Evolutionary conservation across 2,888 invertebrate genomes (phyloP).

Genomic region (Parelbella ahira): DNA sequence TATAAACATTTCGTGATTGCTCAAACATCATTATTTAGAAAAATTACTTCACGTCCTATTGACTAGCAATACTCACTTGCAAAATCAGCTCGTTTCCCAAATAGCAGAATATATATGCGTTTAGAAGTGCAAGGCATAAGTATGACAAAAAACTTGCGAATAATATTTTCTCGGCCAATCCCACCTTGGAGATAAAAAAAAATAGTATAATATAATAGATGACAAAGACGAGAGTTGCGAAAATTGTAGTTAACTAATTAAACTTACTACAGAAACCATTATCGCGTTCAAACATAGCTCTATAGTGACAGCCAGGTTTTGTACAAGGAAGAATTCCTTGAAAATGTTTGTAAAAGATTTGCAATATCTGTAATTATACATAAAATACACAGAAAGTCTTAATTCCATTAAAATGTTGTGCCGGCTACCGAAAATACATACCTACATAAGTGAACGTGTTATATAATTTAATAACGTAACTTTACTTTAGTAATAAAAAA

Average conservation of each 20-base stretch:
- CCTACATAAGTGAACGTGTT: too few relatives aligned
- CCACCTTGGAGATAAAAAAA: conserved; percentile 42
- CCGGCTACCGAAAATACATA: too few relatives aligned
- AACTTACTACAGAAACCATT: conserved; percentile 56
- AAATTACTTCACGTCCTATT: too few relatives aligned
- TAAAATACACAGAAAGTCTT: too few relatives aligned
- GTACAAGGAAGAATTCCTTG: conserved; percentile 60
- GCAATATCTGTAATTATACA: conserved; percentile 58
- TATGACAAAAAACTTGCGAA: conserved; percentile 52
- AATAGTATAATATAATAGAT: neutral
- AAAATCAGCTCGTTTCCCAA: conserved; percentile 58
- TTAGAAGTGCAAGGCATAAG: conserved; percentile 49
- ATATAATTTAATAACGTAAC: too few relatives aligned
- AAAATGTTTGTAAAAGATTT: conserved; percentile 47
- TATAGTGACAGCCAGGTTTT: conserved; percentile 58
- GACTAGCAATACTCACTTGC: conserved; percentile 57
- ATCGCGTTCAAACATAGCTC: conserved; percentile 64
- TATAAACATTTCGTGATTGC: too few relatives aligned
- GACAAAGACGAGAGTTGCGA: neutral
- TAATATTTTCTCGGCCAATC: conserved; percentile 43
- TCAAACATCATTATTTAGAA: too few relatives aligned
- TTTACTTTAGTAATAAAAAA: too few relatives aligned
- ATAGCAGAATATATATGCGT: conserved; percentile 62
- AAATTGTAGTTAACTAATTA: neutral
- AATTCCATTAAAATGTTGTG: too few relatives aligned